Evolutionary conservation across 2,888 invertebrate genomes (phyloP).

Genomic region (Pandemis cinnamomeana): DNA sequence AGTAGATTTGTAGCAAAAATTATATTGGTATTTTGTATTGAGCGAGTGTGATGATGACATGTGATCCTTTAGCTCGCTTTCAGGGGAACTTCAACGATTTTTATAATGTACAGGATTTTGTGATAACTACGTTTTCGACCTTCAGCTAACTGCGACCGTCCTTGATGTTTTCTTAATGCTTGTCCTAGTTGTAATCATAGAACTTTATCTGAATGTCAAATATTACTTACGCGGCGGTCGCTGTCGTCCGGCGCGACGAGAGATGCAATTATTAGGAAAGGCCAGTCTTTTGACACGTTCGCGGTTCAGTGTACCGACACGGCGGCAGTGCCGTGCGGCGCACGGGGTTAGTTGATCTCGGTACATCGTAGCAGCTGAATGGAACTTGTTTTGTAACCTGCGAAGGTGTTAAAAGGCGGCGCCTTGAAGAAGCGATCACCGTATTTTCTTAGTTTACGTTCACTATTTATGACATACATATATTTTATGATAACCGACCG

Average conservation of each 20-base stretch:
- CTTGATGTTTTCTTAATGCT: conserved; percentile 49
- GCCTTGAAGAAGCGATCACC: conserved; percentile 25
- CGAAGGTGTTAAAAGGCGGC: background rate
- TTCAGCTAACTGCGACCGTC: conserved; percentile 60
- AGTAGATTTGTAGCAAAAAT: conserved; percentile 47
- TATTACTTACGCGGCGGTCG: conserved; percentile 13
- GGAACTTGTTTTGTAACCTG: background rate
- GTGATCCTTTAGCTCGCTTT: conserved; percentile 52
- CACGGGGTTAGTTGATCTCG: background rate
- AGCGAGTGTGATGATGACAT: conserved; percentile 54
- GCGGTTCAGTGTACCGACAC: background rate
- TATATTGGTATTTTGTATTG: conserved; percentile 55
- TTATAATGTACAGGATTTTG: conserved; percentile 53
- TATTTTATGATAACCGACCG: conserved; percentile 27
- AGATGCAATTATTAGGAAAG: conserved; percentile 1
- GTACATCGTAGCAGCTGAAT: background rate
- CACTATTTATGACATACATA: conserved; percentile 26
- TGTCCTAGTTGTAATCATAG: conserved; percentile 36
- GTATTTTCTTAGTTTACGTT: conserved; percentile 22
- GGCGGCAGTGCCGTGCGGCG: background rate
- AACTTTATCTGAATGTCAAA: conserved; percentile 34
- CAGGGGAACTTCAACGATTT: conserved; percentile 47
- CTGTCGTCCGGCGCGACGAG: background rate
- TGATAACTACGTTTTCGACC: conserved; percentile 54
- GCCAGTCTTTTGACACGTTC: background rate